Conservation (phyloP, 1,140 invertebrate genomes). For the Pseudachorutes palmiensis region DNA sequence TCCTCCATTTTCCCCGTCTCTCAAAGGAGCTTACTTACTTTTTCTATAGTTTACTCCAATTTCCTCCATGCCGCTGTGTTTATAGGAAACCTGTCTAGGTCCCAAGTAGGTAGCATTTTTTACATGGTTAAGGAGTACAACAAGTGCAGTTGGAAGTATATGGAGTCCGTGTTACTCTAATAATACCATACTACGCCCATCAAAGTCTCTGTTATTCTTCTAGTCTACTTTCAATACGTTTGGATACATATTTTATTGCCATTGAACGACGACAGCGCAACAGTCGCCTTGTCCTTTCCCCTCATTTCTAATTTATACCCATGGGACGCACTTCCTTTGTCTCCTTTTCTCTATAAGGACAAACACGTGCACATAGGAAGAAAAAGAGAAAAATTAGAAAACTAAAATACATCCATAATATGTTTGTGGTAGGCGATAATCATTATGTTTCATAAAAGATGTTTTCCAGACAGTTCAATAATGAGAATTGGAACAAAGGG, state of each 20-base stretch:
- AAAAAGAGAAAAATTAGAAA: no score
- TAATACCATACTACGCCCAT: not conserved
- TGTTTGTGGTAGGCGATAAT: no score
- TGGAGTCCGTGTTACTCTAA: not conserved
- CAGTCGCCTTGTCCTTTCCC: conserved; percentile 7
- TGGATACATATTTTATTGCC: not conserved
- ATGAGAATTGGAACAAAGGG: no score
- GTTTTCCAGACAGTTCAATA: no score
- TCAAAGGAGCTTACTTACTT: not conserved
- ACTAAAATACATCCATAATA: no score
- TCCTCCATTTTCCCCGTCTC: not conserved
- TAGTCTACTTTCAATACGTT: not conserved
- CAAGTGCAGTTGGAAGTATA: no score
- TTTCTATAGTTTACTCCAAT: not conserved
- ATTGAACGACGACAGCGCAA: not conserved
- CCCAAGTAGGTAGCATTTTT: not conserved
- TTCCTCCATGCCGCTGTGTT: no score
- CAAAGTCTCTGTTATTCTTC: not conserved
- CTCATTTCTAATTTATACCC: conserved; percentile 25
- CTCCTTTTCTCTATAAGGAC: no score
- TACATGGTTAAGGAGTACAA: not conserved
- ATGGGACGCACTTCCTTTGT: no score
- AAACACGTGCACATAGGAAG: no score
- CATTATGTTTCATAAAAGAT: no score
- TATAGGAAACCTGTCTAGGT: not conserved